These are phyloP conservation scores for Acrocyrtus sp. DNA, from an alignment of 2,888 invertebrate genomes.

Conservation along the genomic window DNA sequence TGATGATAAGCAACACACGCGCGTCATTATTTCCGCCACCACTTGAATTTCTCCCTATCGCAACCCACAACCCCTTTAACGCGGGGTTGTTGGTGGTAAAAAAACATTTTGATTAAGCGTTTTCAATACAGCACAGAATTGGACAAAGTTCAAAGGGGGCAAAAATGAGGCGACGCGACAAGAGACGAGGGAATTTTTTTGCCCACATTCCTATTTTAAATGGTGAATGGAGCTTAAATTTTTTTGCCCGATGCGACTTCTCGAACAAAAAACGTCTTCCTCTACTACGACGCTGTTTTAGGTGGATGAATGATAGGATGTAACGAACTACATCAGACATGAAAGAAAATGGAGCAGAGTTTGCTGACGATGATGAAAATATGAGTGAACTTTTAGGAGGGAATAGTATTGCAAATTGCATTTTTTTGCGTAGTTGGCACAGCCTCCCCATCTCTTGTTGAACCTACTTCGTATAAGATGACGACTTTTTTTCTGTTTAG, in stretches of 20 bases:
- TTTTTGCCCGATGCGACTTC: too few relatives aligned
- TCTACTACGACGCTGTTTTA: background rate
- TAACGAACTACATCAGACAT: background rate
- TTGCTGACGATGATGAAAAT: background rate
- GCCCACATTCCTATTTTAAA: background rate
- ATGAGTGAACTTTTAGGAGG: background rate
- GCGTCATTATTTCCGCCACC: too few relatives aligned
- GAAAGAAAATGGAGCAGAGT: background rate
- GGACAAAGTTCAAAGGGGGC: background rate
- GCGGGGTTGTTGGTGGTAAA: too few relatives aligned
- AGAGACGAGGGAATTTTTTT: background rate
- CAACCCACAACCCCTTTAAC: too few relatives aligned
- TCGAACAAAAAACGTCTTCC: background rate
- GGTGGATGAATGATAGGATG: too few relatives aligned
- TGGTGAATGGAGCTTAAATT: constrained; percentile 4
- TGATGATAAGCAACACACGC: too few relatives aligned
- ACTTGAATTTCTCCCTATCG: too few relatives aligned
- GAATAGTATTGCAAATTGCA: constrained; percentile 13
- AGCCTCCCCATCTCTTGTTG: background rate
- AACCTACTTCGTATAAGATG: background rate
- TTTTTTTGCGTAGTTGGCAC: constrained; percentile 21
- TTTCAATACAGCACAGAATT: background rate
- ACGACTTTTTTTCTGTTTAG: too few relatives aligned
- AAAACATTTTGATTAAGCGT: background rate
- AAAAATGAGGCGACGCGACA: background rate